Evolutionary conservation across 2,113 vertebrate species (phyloP).

Genomic region (Ameiurus melas): DNA sequence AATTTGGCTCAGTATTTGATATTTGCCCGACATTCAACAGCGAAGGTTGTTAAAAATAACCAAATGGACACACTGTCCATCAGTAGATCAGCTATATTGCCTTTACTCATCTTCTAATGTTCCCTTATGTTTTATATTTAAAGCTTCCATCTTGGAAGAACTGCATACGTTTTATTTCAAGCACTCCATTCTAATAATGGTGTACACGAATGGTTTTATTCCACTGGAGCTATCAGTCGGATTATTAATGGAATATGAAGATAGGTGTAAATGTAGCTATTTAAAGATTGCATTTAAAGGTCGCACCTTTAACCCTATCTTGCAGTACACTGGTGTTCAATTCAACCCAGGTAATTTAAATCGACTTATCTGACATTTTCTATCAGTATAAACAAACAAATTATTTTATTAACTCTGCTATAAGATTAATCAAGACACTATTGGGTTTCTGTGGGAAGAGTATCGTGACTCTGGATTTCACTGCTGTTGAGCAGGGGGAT

Average conservation of each 20-base stretch:
- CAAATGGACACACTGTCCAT: neutral
- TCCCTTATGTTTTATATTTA: neutral
- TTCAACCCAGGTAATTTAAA: too few relatives aligned
- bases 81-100: neutral
- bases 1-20: constrained; percentile 17
- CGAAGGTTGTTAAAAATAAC: constrained; percentile 5
- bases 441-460: too few relatives aligned
- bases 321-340: neutral
- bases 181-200: neutral
- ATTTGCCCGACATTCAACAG: constrained; percentile 12
- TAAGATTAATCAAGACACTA: too few relatives aligned
- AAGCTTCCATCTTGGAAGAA: neutral
- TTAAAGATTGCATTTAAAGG: neutral
- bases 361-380: too few relatives aligned
- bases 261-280: neutral
- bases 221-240: neutral
- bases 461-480: too few relatives aligned
- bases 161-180: neutral
- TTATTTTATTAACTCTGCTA: too few relatives aligned
- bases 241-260: neutral
- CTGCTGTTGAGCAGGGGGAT: too few relatives aligned
- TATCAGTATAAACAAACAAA: too few relatives aligned
- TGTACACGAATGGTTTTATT: neutral
- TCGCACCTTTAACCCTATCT: too few relatives aligned
- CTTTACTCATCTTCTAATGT: neutral